Percentiles rank a stretch among this genome's conserved stretches.
phyloP scores from a whole-genome alignment of 1,140 invertebrate genomes.

The Leptinotarsa lineolata region DNA sequence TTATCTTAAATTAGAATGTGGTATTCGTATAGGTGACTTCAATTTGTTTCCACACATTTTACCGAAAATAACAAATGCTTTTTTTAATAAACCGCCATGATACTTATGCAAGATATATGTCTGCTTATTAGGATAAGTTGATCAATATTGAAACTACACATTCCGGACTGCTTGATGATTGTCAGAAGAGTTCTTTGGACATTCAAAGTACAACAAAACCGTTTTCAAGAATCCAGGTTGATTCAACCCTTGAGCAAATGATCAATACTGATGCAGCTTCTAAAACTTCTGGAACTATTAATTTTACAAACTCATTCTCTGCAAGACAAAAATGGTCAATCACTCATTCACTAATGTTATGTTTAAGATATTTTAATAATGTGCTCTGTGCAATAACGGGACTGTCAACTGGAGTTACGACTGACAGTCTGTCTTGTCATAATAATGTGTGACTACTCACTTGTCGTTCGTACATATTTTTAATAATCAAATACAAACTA shows the following conservation, averaged over 20 bases:
- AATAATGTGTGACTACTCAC: too few relatives aligned
- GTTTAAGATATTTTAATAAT: too few relatives aligned
- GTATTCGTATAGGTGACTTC: conserved; percentile 29
- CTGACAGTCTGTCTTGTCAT: too few relatives aligned
- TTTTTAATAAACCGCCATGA: conserved; percentile 34
- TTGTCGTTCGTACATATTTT: too few relatives aligned
- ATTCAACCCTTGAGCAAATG: conserved; percentile 35
- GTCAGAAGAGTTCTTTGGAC: conserved; percentile 28
- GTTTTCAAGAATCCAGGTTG: conserved; percentile 34
- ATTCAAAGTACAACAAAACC: conserved; percentile 30
- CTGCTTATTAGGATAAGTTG: conserved; percentile 27
- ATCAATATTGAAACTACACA: conserved; percentile 31
- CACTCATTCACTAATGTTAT: too few relatives aligned
- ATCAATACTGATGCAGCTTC: too few relatives aligned
- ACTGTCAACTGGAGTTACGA: too few relatives aligned
- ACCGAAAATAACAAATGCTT: conserved; percentile 35
- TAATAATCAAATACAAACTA: too few relatives aligned
- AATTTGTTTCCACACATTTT: conserved; percentile 29
- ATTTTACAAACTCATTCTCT: too few relatives aligned
- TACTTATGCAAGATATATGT: conserved; percentile 36
- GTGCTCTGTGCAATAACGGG: too few relatives aligned
- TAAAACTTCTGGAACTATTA: too few relatives aligned
- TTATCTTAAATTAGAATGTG: conserved; percentile 29
- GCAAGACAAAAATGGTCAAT: too few relatives aligned
- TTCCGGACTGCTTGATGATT: conserved; percentile 32